phyloP scores from a whole-genome alignment of 2,888 invertebrate species.

The Phorcus lineatus region DNA sequence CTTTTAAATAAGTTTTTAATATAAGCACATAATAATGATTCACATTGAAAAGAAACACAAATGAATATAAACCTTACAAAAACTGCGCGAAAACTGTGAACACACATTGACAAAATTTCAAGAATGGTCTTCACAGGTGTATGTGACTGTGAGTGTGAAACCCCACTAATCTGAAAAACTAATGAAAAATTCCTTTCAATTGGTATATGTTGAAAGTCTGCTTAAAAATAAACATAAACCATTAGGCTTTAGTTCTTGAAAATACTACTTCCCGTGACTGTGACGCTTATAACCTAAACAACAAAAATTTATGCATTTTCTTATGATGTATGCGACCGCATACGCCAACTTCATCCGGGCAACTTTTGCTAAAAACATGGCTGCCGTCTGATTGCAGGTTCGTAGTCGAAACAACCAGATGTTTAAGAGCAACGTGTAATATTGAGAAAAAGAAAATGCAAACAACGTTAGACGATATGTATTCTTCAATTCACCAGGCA shows the following conservation, averaged over 20 bases:
- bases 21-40: too few relatives aligned
- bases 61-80: too few relatives aligned
- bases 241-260: too few relatives aligned
- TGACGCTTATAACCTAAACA: background rate
- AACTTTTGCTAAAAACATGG: conserved; percentile 60
- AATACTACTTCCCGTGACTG: background rate
- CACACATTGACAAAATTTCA: too few relatives aligned
- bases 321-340: conserved; percentile 34
- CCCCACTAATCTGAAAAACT: too few relatives aligned
- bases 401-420: conserved; percentile 6
- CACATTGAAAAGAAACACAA: too few relatives aligned
- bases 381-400: conserved; percentile 64
- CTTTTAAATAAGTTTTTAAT: too few relatives aligned
- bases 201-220: too few relatives aligned
- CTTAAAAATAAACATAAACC: too few relatives aligned
- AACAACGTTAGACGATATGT: conserved; percentile 4
- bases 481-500: background rate
- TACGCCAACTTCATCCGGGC: conserved; percentile 56
- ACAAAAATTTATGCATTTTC: conserved; percentile 19
- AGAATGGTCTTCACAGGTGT: conserved; percentile 5
- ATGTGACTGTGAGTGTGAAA: background rate
- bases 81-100: too few relatives aligned
- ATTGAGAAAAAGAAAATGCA: conserved; percentile 20
- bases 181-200: too few relatives aligned
- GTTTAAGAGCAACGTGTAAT: conserved; percentile 23